Base-by-base conservation (phyloP, 2,888 invertebrate species). In the Synanthedon formicaeformis region DNA sequence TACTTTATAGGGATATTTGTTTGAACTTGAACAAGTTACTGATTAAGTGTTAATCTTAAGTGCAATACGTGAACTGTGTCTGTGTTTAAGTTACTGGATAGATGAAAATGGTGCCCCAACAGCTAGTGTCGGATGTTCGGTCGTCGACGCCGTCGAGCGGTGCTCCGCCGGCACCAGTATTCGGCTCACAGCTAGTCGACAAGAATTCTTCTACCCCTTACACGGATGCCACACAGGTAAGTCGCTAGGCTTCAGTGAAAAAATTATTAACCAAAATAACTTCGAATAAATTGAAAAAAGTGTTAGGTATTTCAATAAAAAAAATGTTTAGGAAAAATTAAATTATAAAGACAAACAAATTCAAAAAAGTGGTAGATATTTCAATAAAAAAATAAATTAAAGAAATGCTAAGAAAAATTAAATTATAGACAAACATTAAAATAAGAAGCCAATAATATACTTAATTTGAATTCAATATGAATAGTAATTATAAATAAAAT, bases 181-280 rank as follows among this genome's bases (percentile, higher is more conserved):
- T 97, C 87, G 97, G 97, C 66, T 97, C 97, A 55, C 94, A 95
- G 80, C 90, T 93, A 69, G 94, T 98, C 81, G 93, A 94, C 88
- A 93, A 95, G 84, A 94, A 94, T 80, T 97, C 97, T 40, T 90
- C 92, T 53, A 98, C 98, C 56, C 98, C 98, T 56, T 99, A 99
- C 89, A 96, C 97, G 73, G 98, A 99, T 90, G 98, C 98, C 59
- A 99, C 98, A 68, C 95, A 96, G 95, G 96, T 96, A 89, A 92
- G 91, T 88, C 59, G n/a, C 60, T 6, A 34, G 23, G 13, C 8
- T 45, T 45, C 48, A 56, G 6, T 34, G 34, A 18, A 54, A 58
- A 34, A 10, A 34, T 34, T 34, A 8, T 34, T 8, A 8, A 8
- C 13, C 45, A 40, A 56, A 54, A 50, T n/a, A 34, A 10, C 34